Percentiles rank a stretch among this genome's conserved stretches.
Evolutionary conservation across 2,888 invertebrate species (phyloP).

Genomic region (Metellina segmentata): DNA sequence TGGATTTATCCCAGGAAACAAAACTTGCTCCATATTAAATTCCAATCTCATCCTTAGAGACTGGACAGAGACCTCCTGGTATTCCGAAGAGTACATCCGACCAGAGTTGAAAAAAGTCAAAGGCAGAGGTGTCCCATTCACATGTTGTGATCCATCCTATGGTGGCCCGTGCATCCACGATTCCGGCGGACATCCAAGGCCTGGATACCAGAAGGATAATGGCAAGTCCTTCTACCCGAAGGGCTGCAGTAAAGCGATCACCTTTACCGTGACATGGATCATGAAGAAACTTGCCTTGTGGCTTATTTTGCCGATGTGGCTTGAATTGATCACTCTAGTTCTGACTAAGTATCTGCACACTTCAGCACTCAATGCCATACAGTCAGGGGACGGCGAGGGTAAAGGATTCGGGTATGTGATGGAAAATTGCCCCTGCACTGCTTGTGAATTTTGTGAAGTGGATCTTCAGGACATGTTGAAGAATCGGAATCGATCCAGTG

Average conservation of each 20-base stretch:
- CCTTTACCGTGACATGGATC: conserved; percentile 26
- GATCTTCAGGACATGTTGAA: conserved; percentile 32
- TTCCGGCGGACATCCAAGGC: conserved; percentile 8
- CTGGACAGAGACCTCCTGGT: conserved; percentile 59
- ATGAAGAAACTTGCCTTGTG: conserved; percentile 47
- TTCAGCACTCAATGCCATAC: conserved; percentile 39
- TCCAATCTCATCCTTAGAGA: conserved; percentile 24
- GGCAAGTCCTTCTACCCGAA: conserved; percentile 46
- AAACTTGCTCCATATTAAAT: background rate
- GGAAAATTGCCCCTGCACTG: conserved; percentile 46
- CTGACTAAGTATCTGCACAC: conserved; percentile 52
- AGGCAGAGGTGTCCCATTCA: conserved; percentile 62
- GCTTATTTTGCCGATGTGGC: conserved; percentile 52
- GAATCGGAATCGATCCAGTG: background rate
- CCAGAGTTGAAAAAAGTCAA: conserved; percentile 40
- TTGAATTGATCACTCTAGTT: conserved; percentile 52
- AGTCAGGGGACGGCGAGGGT: conserved; percentile 34
- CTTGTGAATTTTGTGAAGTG: conserved; percentile 27
- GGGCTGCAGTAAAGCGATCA: conserved; percentile 53
- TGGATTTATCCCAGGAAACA: no score
- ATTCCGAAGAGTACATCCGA: conserved; percentile 56
- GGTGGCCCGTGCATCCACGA: conserved; percentile 67
- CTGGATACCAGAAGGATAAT: conserved; percentile 42
- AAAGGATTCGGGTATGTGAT: conserved; percentile 49
- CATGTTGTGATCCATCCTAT: conserved; percentile 64